Percentiles rank a stretch among this genome's conserved stretches.
Evolutionary conservation across 1,140 invertebrate species (phyloP).

Genomic region (Chrysomallon squamiferum): DNA sequence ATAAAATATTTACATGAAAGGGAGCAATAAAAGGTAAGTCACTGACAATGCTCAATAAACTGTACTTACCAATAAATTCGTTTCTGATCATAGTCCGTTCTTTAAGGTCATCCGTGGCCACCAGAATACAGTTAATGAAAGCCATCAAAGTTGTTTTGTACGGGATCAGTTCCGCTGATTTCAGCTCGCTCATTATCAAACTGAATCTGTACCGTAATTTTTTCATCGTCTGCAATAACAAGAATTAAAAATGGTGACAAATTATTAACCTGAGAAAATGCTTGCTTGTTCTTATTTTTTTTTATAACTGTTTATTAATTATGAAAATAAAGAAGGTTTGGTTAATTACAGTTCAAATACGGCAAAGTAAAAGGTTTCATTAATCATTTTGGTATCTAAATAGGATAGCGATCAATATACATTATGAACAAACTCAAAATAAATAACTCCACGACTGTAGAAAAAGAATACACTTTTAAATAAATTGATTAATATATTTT

Average conservation of each 20-base stretch:
- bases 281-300: background rate
- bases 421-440: too few species aligned
- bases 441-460: too few species aligned
- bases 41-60: too few species aligned
- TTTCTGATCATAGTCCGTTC: conserved; percentile 88
- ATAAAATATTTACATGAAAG: too few species aligned
- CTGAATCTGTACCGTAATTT: conserved; percentile 80
- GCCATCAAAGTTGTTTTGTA: conserved; percentile 90
- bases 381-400: too few species aligned
- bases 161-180: conserved; percentile 77
- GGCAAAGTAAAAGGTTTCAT: background rate
- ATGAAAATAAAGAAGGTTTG: background rate
- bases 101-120: conserved; percentile 84
- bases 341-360: background rate
- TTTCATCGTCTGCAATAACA: conserved; percentile 45
- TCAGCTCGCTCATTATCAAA: conserved; percentile 86
- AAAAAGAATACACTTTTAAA: too few species aligned
- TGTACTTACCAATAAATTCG: conserved; percentile 90
- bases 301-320: background rate
- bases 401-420: too few species aligned
- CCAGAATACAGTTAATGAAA: conserved; percentile 95
- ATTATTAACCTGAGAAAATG: conserved; percentile 1
- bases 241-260: conserved; percentile 8
- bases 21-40: too few species aligned
- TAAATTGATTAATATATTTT: too few species aligned